Evolutionary conservation across 2,888 invertebrate genomes (phyloP), one percentile per base, ranked within the genome.

Genomic region (Iphiclides podalirius): DNA sequence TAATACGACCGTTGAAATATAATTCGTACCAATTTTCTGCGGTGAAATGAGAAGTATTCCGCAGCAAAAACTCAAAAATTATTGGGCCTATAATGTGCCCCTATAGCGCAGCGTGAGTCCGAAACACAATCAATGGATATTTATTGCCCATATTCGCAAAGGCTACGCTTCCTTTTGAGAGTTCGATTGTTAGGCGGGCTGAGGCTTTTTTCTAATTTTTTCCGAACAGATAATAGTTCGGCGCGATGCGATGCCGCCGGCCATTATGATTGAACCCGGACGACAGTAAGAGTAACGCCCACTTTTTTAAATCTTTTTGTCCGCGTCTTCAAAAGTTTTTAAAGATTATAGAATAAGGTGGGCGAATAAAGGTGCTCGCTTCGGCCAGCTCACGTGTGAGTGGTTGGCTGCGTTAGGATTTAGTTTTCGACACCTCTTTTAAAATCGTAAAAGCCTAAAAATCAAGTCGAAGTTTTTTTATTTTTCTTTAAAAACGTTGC

Each of bases 131-230:
- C 86, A 86, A 86, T 75, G 79, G 72, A 71, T 85, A 85, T 88
- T 86, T 88, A 87, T 88, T 87, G 79, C 77, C 81, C 75, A 78
- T 74, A 86, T 88, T 87, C 75, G 87, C 86, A 74, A 79, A 81
- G 84, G 83, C 70, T 73, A 76, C 78, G 79, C 75, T 79, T 79
- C 76, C 70, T 78, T 80, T 82, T 68, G 62, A 72, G 61, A 67
- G 64, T 66, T 72, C 72, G 68, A 82, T 78, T 79, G 77, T 81
- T 55, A 63, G 66, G 70, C 72, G 74, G 72, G 71, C 66, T 67
- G 68, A 66, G 72, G 67, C 64, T 63, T 61, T 53, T 54, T 54
- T 59, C 62, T 65, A 64, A 61, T 59, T 57, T 39, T 48, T 45
- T 35, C 20, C 20, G 45, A 31, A 28, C 39, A 57, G 64, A 80